A percentile compares a stretch with the other conserved stretches of the same genome.
Conservation (phyloP, 2,888 invertebrate genomes). For the Andrena fulva region DNA sequence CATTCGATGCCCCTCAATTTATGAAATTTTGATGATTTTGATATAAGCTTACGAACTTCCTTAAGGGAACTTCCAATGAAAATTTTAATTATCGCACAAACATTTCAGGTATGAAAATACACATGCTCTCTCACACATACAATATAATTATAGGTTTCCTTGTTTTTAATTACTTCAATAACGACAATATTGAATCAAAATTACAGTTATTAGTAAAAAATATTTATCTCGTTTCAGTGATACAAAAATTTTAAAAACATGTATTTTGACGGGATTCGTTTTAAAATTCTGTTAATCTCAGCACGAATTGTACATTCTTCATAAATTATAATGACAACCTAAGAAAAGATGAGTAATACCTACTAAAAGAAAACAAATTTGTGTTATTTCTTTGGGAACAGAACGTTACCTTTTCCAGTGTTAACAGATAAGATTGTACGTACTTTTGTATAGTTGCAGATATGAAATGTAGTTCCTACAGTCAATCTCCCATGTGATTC, state of each 20-base stretch:
- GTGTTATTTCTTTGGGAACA: constrained; percentile 14
- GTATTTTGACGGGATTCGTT: not conserved
- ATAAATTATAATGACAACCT: constrained; percentile 15
- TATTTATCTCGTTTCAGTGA: constrained; percentile 16
- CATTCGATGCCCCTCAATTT: not conserved
- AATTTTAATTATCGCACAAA: constrained; percentile 12
- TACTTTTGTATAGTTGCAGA: not conserved
- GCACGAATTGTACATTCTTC: constrained; percentile 13
- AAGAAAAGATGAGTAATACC: not conserved
- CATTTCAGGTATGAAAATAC: constrained; percentile 6
- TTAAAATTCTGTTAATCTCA: constrained; percentile 7
- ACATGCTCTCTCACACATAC: not conserved
- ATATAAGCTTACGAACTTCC: not conserved
- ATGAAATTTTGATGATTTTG: not conserved
- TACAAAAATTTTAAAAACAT: constrained; percentile 40
- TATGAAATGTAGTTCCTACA: constrained; percentile 14
- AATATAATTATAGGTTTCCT: constrained; percentile 22
- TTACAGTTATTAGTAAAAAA: constrained; percentile 17
- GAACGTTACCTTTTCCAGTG: constrained; percentile 7
- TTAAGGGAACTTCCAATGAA: not conserved
- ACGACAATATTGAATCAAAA: constrained; percentile 23
- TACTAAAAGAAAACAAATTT: constrained; percentile 10
- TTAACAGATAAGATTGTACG: constrained; percentile 21
- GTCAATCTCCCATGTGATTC: not conserved
- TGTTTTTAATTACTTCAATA: constrained; percentile 11